A percentile compares a stretch with the other conserved stretches of the same genome.
These are phyloP conservation scores for Drosophila sp. DNA, from an alignment of 1,140 invertebrate species.

Conservation along the genomic window DNA sequence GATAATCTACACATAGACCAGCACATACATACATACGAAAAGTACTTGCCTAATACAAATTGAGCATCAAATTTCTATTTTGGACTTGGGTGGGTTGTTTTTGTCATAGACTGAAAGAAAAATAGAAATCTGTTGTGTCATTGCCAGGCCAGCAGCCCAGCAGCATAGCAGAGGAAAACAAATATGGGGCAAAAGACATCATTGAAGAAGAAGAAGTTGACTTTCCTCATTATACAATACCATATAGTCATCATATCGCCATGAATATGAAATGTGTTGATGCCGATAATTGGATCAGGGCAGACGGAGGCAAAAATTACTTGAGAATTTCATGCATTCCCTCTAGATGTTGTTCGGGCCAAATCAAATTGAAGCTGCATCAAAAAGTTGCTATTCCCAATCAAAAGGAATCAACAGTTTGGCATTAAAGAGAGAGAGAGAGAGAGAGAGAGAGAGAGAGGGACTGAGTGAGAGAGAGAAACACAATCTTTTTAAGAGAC, in stretches of 20 bases:
- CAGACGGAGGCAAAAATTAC: background rate
- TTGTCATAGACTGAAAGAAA: background rate
- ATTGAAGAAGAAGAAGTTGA: background rate
- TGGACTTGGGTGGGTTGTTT: background rate
- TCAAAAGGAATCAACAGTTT: constrained; percentile 71
- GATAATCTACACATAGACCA: background rate
- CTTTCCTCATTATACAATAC: constrained; percentile 6
- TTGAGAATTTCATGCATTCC: background rate
- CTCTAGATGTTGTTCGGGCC: background rate
- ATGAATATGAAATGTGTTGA: constrained; percentile 11
- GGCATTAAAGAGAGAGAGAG: constrained; percentile 45
- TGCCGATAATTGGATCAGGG: constrained; percentile 11
- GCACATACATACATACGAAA: background rate
- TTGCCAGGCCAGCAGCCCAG: background rate
- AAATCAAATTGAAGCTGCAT: constrained; percentile 6
- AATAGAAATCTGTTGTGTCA: constrained; percentile 11
- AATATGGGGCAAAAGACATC: background rate
- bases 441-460: constrained; percentile 16
- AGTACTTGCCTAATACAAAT: background rate
- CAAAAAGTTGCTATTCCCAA: constrained; percentile 8
- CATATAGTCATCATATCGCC: constrained; percentile 2
- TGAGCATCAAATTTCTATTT: constrained; percentile 7
- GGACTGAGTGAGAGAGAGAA: constrained; percentile 5
- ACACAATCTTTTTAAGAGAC: background rate
- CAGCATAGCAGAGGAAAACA: background rate